Evolutionary conservation across 2,797 vertebrate genomes (phyloP), one percentile per base, ranked within the genome.

Genomic region (Tapera naevia): DNA sequence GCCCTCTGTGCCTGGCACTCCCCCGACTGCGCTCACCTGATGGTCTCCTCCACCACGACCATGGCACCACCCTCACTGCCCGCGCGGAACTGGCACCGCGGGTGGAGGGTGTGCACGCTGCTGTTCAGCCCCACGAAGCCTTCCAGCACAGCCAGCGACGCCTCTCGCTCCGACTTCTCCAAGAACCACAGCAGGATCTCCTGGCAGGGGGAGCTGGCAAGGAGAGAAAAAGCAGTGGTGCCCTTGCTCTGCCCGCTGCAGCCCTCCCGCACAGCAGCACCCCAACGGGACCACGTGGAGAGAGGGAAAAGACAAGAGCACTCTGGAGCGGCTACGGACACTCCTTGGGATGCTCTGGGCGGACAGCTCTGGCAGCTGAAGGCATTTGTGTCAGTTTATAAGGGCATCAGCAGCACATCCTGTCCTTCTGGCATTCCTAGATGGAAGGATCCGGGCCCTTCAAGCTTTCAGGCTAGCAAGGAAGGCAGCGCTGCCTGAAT

Each of bases 101-200:
- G 86, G n/a, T 98, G 97, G 21, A 98, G 95, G 41, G 86, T n/a
- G 14, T 53, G 82, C 43, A 80, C 43, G 12, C 65, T 86, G 70
- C 43, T 90, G 66, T 97, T 95, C 69, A 99, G 97, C 67, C 98
- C 97, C 0, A 97, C 98, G 7, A 99, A 97, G 56, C 95, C 96
- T 94, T 97, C 97, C 91, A 99, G 97, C 11, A 93, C 91, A 0
- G 94, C 64, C 62, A 99, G 91, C 1, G 98, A 97, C 17, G 48
- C 91, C 28, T 91, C 92, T 8, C 88, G 86, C 69, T 98, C 98
- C 0, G 97, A 76, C 73, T 98, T 98, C 89, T 97, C 97, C 94
- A 99, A 95, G 96, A 98, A 99, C 99, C 99, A 99, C 65, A 98
- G 95, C 94, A 99, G 86, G 79, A 99, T 98, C 96, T 99, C 99